Base-by-base conservation (phyloP, 2,113 vertebrate genomes). In the Malurus melanocephalus region DNA sequence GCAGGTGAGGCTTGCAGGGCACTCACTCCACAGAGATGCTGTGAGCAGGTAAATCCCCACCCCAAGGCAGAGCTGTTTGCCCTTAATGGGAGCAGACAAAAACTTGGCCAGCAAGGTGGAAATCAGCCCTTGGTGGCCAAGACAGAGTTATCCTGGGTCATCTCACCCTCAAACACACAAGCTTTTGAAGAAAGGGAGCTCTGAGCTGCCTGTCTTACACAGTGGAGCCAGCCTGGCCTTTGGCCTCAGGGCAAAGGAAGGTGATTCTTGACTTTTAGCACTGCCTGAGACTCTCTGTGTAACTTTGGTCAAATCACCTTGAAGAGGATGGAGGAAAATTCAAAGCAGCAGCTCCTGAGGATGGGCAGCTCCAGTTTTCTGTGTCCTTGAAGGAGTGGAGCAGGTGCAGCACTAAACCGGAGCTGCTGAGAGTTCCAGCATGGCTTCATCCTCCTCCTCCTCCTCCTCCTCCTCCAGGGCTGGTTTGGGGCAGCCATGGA, bases 381-480 rank as follows among this genome's bases (percentile, higher is more conserved):
- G 3, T 5, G 33, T 17, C 27, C 66, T 51, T 7, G 4, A 56
- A 68, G 43, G 12, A 69, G 40, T 5, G 30, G 53, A 67, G 78
- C 28, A 27, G 42, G 23, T 14, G 26, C n/a, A 68, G 27, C 69
- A 55, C 26, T 30, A 51, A 59, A 46, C 4, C 0, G 0, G 4
- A 69, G 55, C 0, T 73, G 42, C 45, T 64, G 57, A 24, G 62
- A 20, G n/a, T 3, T 27, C 42, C 65, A 24, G 18, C 7, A 19
- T 0, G 0, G 28, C 46, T 33, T 53, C 75, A 43, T n/a, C n/a
- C 26, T 46, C 59, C 33, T 74, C 24, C 26, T 56, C 52, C 27
- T 53, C 64, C 55, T 67, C 24, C 35, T 67, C 32, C 61, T 67
- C 38, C 26, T 26, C 4, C 4, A 1, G 0, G 0, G 1, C 45